These are phyloP conservation scores for Therioaphis trifolii DNA, from an alignment of 2,888 invertebrate species.

Conservation along the genomic window DNA sequence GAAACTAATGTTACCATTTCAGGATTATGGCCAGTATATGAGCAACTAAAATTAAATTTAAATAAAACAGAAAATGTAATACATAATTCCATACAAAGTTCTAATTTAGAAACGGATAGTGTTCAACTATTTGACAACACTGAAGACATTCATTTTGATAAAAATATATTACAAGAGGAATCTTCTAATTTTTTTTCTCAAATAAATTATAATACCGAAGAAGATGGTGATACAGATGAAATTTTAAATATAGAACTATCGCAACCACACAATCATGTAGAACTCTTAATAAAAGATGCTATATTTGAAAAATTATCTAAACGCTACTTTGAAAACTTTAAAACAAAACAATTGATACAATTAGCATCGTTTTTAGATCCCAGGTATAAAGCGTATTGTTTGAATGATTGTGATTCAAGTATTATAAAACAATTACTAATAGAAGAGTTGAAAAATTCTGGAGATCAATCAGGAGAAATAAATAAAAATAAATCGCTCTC, in stretches of 20 bases:
- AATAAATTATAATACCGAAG: slow-evolving; percentile 23
- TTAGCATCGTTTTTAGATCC: slow-evolving; percentile 13
- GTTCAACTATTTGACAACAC: slow-evolving; percentile 31
- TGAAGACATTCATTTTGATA: slow-evolving; percentile 19
- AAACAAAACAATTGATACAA: slow-evolving; percentile 33
- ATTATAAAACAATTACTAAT: neutral
- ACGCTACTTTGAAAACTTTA: slow-evolving; percentile 33
- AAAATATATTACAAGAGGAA: slow-evolving; percentile 14
- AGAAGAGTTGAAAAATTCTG: slow-evolving; percentile 26
- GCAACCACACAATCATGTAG: neutral
- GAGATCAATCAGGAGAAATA: slow-evolving; percentile 28
- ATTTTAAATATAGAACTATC: slow-evolving; percentile 17
- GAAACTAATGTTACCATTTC: no score
- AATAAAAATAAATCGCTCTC: slow-evolving; percentile 21
- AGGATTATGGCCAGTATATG: no score
- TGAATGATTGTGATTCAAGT: slow-evolving; percentile 7
- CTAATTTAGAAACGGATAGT: slow-evolving; percentile 29
- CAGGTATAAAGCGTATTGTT: neutral
- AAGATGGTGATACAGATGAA: slow-evolving; percentile 35
- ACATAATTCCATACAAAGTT: no score
- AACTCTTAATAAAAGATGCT: neutral
- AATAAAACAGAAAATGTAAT: no score
- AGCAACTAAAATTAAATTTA: no score
- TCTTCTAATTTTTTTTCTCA: slow-evolving; percentile 25
- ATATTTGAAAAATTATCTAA: slow-evolving; percentile 34